Evolutionary conservation across 2,113 vertebrate species (phyloP).

Genomic region (Dromiciops gliroides): DNA sequence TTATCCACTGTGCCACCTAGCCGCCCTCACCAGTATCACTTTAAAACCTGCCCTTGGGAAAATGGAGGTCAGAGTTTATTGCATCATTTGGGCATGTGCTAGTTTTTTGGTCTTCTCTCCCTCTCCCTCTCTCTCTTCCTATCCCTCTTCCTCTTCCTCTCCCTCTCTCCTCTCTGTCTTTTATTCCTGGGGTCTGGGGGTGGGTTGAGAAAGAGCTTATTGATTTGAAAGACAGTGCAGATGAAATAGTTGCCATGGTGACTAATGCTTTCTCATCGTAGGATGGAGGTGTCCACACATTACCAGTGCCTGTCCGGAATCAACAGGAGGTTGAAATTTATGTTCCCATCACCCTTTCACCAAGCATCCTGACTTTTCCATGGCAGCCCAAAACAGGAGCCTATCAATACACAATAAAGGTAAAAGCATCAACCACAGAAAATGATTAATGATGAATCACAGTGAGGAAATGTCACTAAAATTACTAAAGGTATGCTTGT

Average conservation of each 20-base stretch:
- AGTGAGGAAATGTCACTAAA: not conserved
- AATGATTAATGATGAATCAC: not conserved
- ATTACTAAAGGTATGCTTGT: not conserved
- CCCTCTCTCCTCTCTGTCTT: not conserved
- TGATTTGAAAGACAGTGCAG: not conserved
- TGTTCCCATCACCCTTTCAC: conserved; percentile 91
- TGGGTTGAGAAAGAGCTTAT: not conserved
- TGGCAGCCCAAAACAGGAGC: conserved; percentile 95
- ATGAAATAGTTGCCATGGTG: conserved; percentile 26
- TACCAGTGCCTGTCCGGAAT: conserved; percentile 89
- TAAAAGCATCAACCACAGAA: conserved; percentile 73
- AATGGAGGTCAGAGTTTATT: not conserved
- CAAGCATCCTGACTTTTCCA: conserved; percentile 94
- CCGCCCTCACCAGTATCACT: too few species aligned
- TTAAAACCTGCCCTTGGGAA: not conserved
- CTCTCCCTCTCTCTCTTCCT: not conserved
- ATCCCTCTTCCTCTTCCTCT: not conserved
- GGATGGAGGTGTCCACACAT: conserved; percentile 87
- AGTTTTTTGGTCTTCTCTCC: not conserved
- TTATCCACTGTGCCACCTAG: too few species aligned
- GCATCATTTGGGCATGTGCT: not conserved
- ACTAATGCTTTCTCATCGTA: conserved; percentile 62
- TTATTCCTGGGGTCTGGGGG: not conserved
- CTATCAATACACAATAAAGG: conserved; percentile 95
- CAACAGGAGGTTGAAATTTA: conserved; percentile 97